Conservation (phyloP, 2,797 vertebrate species). For the Geotrypetes seraphini region DNA sequence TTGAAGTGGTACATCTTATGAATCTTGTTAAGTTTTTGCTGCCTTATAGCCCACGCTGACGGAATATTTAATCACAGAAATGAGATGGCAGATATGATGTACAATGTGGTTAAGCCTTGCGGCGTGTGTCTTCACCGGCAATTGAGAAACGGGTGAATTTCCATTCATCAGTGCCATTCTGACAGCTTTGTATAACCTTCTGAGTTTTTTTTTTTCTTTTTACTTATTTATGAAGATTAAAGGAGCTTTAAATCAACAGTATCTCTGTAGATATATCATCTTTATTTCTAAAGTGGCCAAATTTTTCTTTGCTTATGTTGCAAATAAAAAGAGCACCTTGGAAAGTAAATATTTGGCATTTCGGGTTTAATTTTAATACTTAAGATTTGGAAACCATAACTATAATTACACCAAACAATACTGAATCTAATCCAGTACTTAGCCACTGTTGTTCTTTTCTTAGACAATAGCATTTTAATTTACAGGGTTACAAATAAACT, state of each 20-base stretch:
- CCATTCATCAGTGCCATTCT: constrained; percentile 52
- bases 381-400: neutral
- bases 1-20: constrained; percentile 60
- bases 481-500: too few relatives aligned
- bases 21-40: constrained; percentile 69
- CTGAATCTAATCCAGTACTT: too few relatives aligned
- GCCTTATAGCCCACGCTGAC: constrained; percentile 52
- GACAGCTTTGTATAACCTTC: constrained; percentile 62
- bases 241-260: constrained; percentile 58
- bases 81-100: constrained; percentile 66
- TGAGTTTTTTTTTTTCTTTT: constrained; percentile 38
- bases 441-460: too few relatives aligned
- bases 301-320: constrained; percentile 45
- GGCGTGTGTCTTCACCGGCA: constrained; percentile 43
- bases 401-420: too few relatives aligned
- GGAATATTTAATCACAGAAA: constrained; percentile 78
- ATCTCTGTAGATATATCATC: constrained; percentile 42
- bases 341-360: constrained; percentile 3
- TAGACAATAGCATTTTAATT: too few relatives aligned
- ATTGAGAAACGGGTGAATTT: constrained; percentile 47
- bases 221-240: constrained; percentile 67
- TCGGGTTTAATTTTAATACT: neutral
- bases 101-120: constrained; percentile 45
- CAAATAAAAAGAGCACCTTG: constrained; percentile 15
- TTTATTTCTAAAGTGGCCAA: constrained; percentile 44